Evolutionary conservation across 1,140 invertebrate genomes (phyloP).

Genomic region (Drosophila neocordata): DNA sequence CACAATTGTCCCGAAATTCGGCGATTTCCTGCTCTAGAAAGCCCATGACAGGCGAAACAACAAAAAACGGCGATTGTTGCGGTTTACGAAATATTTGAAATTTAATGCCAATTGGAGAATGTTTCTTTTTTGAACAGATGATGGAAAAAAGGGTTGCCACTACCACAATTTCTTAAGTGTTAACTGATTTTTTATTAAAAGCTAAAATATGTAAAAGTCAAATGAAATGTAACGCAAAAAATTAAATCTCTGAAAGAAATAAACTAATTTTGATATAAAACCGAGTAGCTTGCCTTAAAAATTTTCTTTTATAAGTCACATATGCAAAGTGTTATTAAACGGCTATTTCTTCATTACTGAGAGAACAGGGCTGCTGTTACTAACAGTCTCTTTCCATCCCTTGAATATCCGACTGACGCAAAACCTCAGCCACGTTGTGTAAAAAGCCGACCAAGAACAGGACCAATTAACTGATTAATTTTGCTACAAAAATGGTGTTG

Average conservation of each 20-base stretch:
- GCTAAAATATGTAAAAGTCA: not conserved
- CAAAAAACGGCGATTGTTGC: not conserved
- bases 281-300: too few species aligned
- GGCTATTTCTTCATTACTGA: too few species aligned
- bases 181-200: not conserved
- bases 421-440: constrained; percentile 66
- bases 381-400: constrained; percentile 4
- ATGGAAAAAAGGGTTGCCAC: constrained; percentile 3
- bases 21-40: constrained; percentile 87
- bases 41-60: constrained; percentile 83
- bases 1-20: constrained; percentile 86
- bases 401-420: constrained; percentile 31
- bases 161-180: too few species aligned
- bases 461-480: constrained; percentile 27
- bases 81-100: constrained; percentile 4
- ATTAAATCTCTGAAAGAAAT: too few species aligned
- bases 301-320: too few species aligned
- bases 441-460: constrained; percentile 40
- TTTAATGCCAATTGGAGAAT: constrained; percentile 28
- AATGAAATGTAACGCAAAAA: not conserved
- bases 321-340: too few species aligned
- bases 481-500: constrained; percentile 91
- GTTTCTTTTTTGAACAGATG: constrained; percentile 42
- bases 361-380: not conserved
- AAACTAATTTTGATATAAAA: too few species aligned